Base-by-base conservation (phyloP, 2,888 invertebrate species). In the Boloria selene region DNA sequence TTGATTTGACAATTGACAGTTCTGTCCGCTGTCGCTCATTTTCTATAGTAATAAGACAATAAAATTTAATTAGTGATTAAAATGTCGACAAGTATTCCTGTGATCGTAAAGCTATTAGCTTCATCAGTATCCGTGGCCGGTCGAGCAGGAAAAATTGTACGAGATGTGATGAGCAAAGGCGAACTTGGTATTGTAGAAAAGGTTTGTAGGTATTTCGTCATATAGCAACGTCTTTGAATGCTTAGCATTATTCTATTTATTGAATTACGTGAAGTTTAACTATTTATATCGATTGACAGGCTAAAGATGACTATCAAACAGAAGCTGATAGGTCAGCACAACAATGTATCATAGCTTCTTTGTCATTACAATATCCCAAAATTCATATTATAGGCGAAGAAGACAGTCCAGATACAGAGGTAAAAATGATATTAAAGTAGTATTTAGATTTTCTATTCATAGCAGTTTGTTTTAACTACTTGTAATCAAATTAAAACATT, bases 301-400 rank as follows among this genome's bases (percentile, higher is more conserved):
- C 96, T 18, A 95, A 95, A 80, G 96, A 98, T 93, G 99, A 99
- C 89, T 93, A 97, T 52, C 99, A 99, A 93, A 99, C 99, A 4
- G 98, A 98, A 92, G 99, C 99, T 6, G 99, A 99, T 84, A 94
- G 99, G 72, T 96, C 97, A 38, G 98, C 98, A 0, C 99, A 99
- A 86, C 94, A 94, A 72, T 98, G 98, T 82, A 99, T 99, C 68
- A 94, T 98, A 68, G 96, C 96, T 26, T 98, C 98, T 1, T 92
- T 99, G 4, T 92, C 95, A 45, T 94, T 94, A 68, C 95, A 96
- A 77, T 99, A 97, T 87, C 98, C 98, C 0, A 94, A 93, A 75
- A 83, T 97, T 0, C 95, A 94, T 51, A 96, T 99, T 67, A 97
- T 98, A 77, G 98, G 98, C 0, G 99, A 99, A 88, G 99, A 99